phyloP scores from a whole-genome alignment of 92 coral and sea anemone species.

The Porites cylindrica region DNA sequence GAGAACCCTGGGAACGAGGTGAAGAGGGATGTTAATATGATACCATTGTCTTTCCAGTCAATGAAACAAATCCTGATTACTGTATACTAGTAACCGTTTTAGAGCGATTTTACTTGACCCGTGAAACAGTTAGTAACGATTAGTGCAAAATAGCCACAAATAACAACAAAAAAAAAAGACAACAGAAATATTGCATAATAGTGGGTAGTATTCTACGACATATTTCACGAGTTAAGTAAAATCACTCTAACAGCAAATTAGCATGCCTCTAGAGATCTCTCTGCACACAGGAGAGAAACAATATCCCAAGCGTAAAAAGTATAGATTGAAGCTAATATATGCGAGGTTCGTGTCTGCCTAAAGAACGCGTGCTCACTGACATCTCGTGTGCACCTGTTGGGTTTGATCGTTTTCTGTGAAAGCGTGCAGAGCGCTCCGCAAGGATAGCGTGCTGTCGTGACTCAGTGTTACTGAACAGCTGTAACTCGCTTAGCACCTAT shows the following conservation, averaged over 20 bases:
- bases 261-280: neutral
- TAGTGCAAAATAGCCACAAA: too few relatives aligned
- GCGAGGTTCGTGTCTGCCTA: slow-evolving; percentile 17
- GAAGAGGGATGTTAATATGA: too few relatives aligned
- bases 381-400: slow-evolving; percentile 9
- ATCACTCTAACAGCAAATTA: neutral
- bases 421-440: slow-evolving; percentile 33
- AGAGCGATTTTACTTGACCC: too few relatives aligned
- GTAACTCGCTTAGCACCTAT: slow-evolving; percentile 22
- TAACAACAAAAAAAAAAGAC: too few relatives aligned
- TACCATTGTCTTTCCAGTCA: neutral
- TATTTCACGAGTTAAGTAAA: too few relatives aligned
- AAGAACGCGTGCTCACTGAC: slow-evolving; percentile 33
- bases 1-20: too few relatives aligned
- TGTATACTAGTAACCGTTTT: too few relatives aligned
- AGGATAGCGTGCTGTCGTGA: slow-evolving; percentile 35
- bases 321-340: slow-evolving; percentile 13
- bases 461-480: neutral
- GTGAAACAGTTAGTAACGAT: too few relatives aligned
- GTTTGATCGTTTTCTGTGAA: slow-evolving; percentile 14
- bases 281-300: slow-evolving; percentile 5
- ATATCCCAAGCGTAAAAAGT: slow-evolving; percentile 13
- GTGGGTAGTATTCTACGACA: too few relatives aligned
- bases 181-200: too few relatives aligned
- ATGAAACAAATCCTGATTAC: too few relatives aligned